These are phyloP conservation scores for zebrafish (Danio rerio) DNA, from an alignment of 2,113 vertebrate genomes.

Conservation along the genomic window GRCz12tu NC_133191.1:17704001-17704500, in stretches of 20 bases:
- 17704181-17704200: conserved; percentile 92
- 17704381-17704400: not conserved
- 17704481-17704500: too few species aligned
- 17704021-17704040: conserved; percentile 78
- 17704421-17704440: too few species aligned
- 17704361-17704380: not conserved
- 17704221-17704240: conserved; percentile 89
- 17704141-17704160: conserved; percentile 90
- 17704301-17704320: not conserved
- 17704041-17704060: conserved; percentile 73
- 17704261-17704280: not conserved
- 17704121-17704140: conserved; percentile 83
- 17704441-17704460: too few species aligned
- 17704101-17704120: not conserved
- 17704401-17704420: too few species aligned
- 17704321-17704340: not conserved
- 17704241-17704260: not conserved
- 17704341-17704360: not conserved
- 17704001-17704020: conserved; percentile 90
- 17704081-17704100: not conserved
- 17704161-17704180: conserved; percentile 92
- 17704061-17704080: conserved; percentile 14
- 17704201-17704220: conserved; percentile 88
- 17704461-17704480: too few species aligned
- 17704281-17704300: not conserved